phyloP scores from a whole-genome alignment of 2,888 invertebrate species.

The Perdita meconis region DNA sequence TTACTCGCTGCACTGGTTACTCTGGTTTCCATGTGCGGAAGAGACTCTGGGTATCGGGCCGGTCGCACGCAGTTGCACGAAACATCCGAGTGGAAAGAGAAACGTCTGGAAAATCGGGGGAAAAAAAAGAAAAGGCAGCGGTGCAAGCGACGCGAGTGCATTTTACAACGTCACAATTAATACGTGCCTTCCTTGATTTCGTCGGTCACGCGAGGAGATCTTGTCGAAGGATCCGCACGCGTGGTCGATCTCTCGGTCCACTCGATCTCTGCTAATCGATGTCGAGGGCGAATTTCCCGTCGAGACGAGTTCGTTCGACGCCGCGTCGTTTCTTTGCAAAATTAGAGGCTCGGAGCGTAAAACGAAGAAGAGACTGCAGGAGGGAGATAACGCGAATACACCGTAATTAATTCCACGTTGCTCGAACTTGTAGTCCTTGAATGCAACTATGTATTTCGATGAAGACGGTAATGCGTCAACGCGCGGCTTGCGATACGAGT shows the following conservation, averaged over 20 bases:
- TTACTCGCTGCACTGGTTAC: conserved; percentile 62
- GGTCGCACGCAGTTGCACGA: conserved; percentile 44
- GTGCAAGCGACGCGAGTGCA: too few species aligned
- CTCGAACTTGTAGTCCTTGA: conserved; percentile 33
- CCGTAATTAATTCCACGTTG: conserved; percentile 31
- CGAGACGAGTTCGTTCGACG: too few species aligned
- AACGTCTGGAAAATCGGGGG: neutral
- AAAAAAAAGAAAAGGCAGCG: conserved; percentile 37
- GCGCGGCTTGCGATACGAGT: neutral
- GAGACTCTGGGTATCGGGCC: conserved; percentile 31
- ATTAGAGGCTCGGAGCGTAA: too few species aligned
- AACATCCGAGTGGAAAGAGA: conserved; percentile 45
- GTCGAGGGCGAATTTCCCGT: too few species aligned
- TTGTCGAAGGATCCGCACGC: too few species aligned
- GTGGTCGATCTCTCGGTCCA: too few species aligned
- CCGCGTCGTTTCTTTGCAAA: too few species aligned
- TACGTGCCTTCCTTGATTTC: too few species aligned
- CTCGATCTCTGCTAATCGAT: too few species aligned
- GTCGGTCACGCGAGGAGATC: too few species aligned
- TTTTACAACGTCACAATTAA: too few species aligned
- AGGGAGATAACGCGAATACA: conserved; percentile 3
- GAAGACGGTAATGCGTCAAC: conserved; percentile 2
- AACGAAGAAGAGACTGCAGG: neutral
- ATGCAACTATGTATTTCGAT: conserved; percentile 15
- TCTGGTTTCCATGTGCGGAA: conserved; percentile 66